Evolutionary conservation across 1,140 invertebrate species (phyloP).

Genomic region (Copidosoma floridanum): DNA sequence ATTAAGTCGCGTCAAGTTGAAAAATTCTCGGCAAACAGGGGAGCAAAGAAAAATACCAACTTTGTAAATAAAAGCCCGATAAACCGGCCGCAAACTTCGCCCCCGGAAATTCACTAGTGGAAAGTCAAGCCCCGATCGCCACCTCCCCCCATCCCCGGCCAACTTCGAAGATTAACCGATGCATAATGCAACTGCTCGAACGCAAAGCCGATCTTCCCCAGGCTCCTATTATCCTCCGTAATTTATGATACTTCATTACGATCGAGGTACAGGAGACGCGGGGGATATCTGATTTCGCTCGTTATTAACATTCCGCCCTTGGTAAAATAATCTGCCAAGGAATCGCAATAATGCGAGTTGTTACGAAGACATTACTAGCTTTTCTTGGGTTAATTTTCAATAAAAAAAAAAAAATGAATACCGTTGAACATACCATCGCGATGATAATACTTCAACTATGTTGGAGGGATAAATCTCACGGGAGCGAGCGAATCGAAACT

Average conservation of each 20-base stretch:
- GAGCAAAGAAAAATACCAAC: background rate
- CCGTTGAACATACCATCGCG: too few relatives aligned
- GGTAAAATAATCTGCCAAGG: too few relatives aligned
- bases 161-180: slow-evolving; percentile 15
- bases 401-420: too few relatives aligned
- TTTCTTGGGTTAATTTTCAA: too few relatives aligned
- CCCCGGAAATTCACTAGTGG: background rate
- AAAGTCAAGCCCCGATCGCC: background rate
- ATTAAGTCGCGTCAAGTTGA: too few relatives aligned
- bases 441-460: too few relatives aligned
- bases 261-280: background rate
- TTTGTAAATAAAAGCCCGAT: slow-evolving; percentile 3
- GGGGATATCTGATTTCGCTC: background rate
- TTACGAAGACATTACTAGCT: too few relatives aligned
- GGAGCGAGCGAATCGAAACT: too few relatives aligned
- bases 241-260: background rate
- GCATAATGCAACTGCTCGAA: slow-evolving; percentile 1
- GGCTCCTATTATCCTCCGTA: background rate
- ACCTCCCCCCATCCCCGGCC: too few relatives aligned
- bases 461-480: too few relatives aligned
- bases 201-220: slow-evolving; percentile 6
- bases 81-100: background rate
- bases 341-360: too few relatives aligned
- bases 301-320: too few relatives aligned
- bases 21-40: background rate